Conservation (phyloP, 2,888 invertebrate genomes). For the Plebejus anna region DNA sequence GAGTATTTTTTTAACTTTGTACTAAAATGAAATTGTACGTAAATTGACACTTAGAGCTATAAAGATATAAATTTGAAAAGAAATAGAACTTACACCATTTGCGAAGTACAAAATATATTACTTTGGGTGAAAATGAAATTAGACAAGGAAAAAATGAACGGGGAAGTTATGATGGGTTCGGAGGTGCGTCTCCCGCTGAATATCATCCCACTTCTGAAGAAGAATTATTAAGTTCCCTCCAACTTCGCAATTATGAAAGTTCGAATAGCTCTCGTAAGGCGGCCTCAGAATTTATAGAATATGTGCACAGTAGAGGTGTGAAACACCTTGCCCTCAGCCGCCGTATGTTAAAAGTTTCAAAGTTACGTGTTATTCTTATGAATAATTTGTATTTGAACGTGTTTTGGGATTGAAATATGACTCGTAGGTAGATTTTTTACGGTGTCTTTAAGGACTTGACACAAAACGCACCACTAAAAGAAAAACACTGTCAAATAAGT, state of each 20-base stretch:
- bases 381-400: not conserved
- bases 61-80: not conserved
- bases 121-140: conserved; percentile 17
- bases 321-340: conserved; percentile 47
- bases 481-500: not conserved
- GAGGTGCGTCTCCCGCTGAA: conserved; percentile 68
- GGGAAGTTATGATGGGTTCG: conserved; percentile 56
- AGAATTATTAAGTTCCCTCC: conserved; percentile 78
- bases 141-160: conserved; percentile 50
- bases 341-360: conserved; percentile 33
- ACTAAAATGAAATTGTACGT: too few species aligned
- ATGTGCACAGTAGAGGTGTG: conserved; percentile 59
- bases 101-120: conserved; percentile 11
- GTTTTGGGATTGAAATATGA: not conserved
- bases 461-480: not conserved
- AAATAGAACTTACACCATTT: not conserved
- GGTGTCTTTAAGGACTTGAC: not conserved
- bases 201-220: conserved; percentile 78
- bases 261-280: conserved; percentile 78
- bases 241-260: conserved; percentile 80
- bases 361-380: conserved; percentile 7
- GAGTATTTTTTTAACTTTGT: too few species aligned
- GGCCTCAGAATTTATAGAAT: conserved; percentile 78
- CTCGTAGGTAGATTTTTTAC: not conserved
- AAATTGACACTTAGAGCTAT: too few species aligned